Evolutionary conservation across 1,140 invertebrate genomes (phyloP), one percentile per base, ranked within the genome.

Genomic region (Drosophila santomea): DNA sequence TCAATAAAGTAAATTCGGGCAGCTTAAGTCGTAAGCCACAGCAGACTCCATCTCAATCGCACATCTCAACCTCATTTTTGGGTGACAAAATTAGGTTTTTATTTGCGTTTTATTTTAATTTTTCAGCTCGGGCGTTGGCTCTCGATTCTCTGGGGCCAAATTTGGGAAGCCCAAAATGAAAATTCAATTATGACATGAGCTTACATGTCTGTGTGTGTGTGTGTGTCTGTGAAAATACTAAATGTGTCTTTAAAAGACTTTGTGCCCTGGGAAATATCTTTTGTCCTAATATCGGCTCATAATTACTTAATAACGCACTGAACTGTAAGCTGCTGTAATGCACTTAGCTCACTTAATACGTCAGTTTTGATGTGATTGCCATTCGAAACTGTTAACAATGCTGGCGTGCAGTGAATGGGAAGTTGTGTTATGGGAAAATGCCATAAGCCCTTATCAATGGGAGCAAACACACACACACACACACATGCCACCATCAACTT

Each of bases 141-240:
- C 20, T 20, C 20, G 20, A 20, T 23, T 50, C 32, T 17, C 35
- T n/a, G 15, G 54, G 54, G 47, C 32, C 39, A 62, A 79, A 59
- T 4, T 25, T 25, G 23, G 58, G 72, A 60, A 62, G 63, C 50
- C 59, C 67, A n/a, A 71, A 85, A 81, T 74, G 68, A 41, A 81
- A 86, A 85, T 88, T 85, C 82, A 85, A 85, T 85, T 85, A 85
- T 86, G 67, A 78, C 82, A 86, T 66, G 56, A 78, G 81, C 59
- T 80, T 75, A 71, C 64, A 83, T 79, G 32, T 10, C 32, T 3
- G 10, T 38, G 44, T 64, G 50, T 64, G 62, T 64, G 38, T 78
- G 44, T 55, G 54, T 59, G 57, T 50, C 10, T 54, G 36, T 55
- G 51, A 61, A 80, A 55, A 76, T 62, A 63, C 72, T 56, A 72